Evolutionary conservation across 2,888 invertebrate species (phyloP).

Genomic region (Ochropleura leucogaster): DNA sequence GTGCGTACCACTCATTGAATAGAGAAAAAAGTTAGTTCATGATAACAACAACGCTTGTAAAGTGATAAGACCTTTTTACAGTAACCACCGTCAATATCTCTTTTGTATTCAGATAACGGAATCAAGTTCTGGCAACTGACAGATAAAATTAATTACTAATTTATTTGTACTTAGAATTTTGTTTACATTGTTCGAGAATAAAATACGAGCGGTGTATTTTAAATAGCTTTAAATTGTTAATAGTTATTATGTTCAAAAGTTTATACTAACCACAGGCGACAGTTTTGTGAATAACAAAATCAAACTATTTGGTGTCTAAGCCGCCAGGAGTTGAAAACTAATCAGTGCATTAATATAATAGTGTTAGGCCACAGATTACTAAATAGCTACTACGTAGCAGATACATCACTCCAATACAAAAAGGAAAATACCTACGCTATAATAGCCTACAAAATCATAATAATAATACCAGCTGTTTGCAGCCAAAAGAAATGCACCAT

Average conservation of each 20-base stretch:
- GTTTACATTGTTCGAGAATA: conserved; percentile 25
- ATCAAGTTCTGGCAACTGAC: conserved; percentile 54
- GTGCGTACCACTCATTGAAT: conserved; percentile 2
- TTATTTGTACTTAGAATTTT: conserved; percentile 40
- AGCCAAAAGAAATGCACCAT: too few relatives aligned
- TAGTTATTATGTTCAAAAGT: too few relatives aligned
- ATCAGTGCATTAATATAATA: neutral
- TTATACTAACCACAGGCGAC: too few relatives aligned
- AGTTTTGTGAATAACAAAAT: neutral
- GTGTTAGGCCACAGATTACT: too few relatives aligned
- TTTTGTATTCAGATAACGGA: conserved; percentile 59
- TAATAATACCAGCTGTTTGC: too few relatives aligned
- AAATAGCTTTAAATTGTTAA: conserved; percentile 10
- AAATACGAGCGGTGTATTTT: conserved; percentile 9
- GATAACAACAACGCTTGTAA: conserved; percentile 45
- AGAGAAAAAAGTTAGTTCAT: conserved; percentile 33
- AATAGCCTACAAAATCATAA: too few relatives aligned
- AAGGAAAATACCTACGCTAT: too few relatives aligned
- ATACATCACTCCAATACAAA: too few relatives aligned
- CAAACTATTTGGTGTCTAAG: neutral
- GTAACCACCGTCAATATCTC: conserved; percentile 48
- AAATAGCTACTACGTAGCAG: too few relatives aligned
- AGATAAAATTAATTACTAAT: conserved; percentile 43
- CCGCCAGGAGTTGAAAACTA: neutral
- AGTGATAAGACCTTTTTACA: conserved; percentile 48